Evolutionary conservation across 2,113 vertebrate genomes (phyloP), one percentile per base, ranked within the genome.

Genomic region (Crotophaga sulcirostris): DNA sequence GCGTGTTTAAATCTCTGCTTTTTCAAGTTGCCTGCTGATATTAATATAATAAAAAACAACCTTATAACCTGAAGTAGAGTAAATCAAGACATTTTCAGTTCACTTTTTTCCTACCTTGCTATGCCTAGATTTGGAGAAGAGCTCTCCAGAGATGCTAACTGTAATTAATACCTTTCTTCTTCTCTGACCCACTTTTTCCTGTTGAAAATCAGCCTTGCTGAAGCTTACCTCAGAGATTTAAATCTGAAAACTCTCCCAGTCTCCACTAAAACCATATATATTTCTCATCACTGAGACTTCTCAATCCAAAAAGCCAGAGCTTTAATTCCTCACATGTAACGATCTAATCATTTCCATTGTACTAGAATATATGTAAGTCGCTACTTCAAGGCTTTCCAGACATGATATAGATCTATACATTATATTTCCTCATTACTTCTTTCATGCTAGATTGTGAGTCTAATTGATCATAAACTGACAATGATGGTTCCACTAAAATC

Each of bases 101-200:
- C 62, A 49, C 7, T 83, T 34, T 80, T 96, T 90, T 93, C 81
- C 91, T 89, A 88, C 58, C 21, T 92, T 87, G 85, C 33, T 88
- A 10, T 75, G 67, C 81, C 33, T 84, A 83, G 74, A 88, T 86
- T 93, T 96, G 58, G 74, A 96, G 58, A 86, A 81, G 6, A 66
- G 54, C 47, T 91, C 92, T 97, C 94, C 62, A 29, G 84, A 96
- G 89, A 56, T 69, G 93, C 89, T 89, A 89, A 17, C 51, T 95
- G 60, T 95, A 97, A 97, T 97, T 97, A 98, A 94, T 94, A 95
- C 38, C 40, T 81, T 49, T 88, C 14, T 80, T 84, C 92, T 90
- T 83, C 74, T 63, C n/a, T 92, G 91, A 94, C 94, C 94, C 93
- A 95, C 63, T 94, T 97, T 96, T 90, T 51, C 47, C 55, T 62